Evolutionary conservation across 2,797 vertebrate species (phyloP), one percentile per base, ranked within the genome.

Genomic region (Capromys pilorides): DNA sequence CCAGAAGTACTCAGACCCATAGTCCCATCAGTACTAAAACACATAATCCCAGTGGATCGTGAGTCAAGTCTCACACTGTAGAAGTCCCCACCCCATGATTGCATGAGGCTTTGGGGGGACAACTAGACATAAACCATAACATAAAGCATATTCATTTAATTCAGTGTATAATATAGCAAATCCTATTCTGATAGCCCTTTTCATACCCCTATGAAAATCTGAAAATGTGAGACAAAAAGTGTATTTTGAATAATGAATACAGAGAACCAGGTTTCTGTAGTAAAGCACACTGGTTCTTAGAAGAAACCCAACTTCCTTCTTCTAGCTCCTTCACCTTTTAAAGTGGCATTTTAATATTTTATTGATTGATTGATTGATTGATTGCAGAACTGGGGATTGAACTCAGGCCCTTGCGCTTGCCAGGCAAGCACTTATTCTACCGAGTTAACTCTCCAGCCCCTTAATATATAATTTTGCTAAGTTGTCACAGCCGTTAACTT

Each of bases 101-200:
- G n/a, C n/a, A n/a, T n/a, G n/a, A n/a, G n/a, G n/a, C n/a, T n/a
- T n/a, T n/a, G n/a, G n/a, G n/a, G n/a, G n/a, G n/a, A n/a, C n/a
- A n/a, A n/a, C n/a, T n/a, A n/a, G n/a, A n/a, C n/a, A n/a, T n/a
- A n/a, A n/a, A n/a, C n/a, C n/a, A n/a, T n/a, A n/a, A n/a, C n/a
- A n/a, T n/a, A n/a, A n/a, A n/a, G 97, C 14, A 1, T 81, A 96
- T 96, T 96, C 96, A 92, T 96, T 97, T 79, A 96, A 97, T 96
- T 96, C 45, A 22, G 31, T 69, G 96, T 94, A 95, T 83, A 94
- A 85, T 84, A 78, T 82, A 86, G 86, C 89, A 96, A 85, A 93
- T 85, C 80, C 96, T 97, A 97, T 89, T 95, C 97, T 97, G 96
- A 91, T 93, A 91, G 86, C 69, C 93, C 93, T 67, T 81, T 96